phyloP scores from a whole-genome alignment of 1,140 invertebrate genomes.

The Heterodera schachtii region DNA sequence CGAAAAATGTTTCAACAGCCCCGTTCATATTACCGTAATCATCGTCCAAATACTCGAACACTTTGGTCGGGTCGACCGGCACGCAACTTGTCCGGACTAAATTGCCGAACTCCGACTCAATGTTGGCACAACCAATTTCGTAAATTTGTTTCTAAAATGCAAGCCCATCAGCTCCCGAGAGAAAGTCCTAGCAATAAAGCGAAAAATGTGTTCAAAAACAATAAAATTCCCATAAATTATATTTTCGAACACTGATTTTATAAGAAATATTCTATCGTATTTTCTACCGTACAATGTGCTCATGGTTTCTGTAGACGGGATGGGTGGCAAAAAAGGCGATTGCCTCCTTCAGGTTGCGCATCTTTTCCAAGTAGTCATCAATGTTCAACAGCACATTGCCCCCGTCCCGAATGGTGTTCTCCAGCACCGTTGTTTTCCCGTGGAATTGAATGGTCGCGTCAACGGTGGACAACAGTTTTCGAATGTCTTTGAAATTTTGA shows the following conservation, averaged over 20 bases:
- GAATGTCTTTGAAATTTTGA: conserved; percentile 53
- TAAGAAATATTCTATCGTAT: no score
- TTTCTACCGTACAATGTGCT: conserved; percentile 56
- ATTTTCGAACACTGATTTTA: no score
- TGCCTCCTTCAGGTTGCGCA: conserved; percentile 61
- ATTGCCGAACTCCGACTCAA: conserved; percentile 61
- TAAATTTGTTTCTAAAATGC: conserved; percentile 47
- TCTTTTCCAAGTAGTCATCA: conserved; percentile 60
- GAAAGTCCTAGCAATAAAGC: no score
- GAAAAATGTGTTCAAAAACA: no score
- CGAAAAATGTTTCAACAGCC: no score
- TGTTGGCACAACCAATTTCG: conserved; percentile 52
- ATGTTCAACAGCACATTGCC: conserved; percentile 50
- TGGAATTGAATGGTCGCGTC: conserved; percentile 66
- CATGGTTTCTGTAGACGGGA: conserved; percentile 55
- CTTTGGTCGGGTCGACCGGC: conserved; percentile 45
- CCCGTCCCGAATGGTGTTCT: conserved; percentile 50
- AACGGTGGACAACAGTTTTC: conserved; percentile 61
- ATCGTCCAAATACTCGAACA: conserved; percentile 58
- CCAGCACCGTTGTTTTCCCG: conserved; percentile 59
- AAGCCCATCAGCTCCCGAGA: no score
- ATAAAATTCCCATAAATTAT: no score
- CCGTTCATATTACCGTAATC: conserved; percentile 53
- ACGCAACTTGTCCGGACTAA: conserved; percentile 48
- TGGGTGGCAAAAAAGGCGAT: conserved; percentile 59